Base-by-base conservation (phyloP, 2,113 vertebrate species). In the Sturnira hondurensis region DNA sequence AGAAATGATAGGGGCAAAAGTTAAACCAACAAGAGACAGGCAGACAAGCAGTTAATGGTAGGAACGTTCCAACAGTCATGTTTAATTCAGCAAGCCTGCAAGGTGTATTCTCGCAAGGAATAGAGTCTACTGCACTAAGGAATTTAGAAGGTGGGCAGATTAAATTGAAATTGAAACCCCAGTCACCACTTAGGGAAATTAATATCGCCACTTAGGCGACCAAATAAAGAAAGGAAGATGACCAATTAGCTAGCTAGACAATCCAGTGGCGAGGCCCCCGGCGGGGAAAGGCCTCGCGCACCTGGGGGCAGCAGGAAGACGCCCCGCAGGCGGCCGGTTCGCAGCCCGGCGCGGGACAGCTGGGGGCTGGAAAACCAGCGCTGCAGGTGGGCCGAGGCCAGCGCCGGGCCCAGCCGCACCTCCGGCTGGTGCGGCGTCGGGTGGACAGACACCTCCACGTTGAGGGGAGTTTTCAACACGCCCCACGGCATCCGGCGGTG, bases 251-350 rank as follows among this genome's bases (percentile, higher is more conserved):
- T 85, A 86, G 50, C 38, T 71, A 54, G 43, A 58, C 78, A 67
- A 58, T 33, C 7, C 68, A 24, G 43, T 11, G 1, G 26, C 36
- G 33, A 76, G 24, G 31, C 73, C 31, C 41, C 50, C 20, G 2
- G 50, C n/a, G 0, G 15, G 15, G 22, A 87, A 61, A 43, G 52
- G 38, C n/a, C 61, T 38, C 86, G 97, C 87, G 96, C 97, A 98
- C 98, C 98, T 92, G 97, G 77, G 71, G 98, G 98, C 61, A 98
- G 85, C 98, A 98, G 41, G 98, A 95, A 38, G 98, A 98, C 36
- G 28, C 74, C 70, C 98, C 97, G 38, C 98, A 85, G 1, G 98
- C 93, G 0, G 58, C 61, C 14, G 97, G 97, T 76, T 97, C 96
- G 94, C 98, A 98, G 94, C 33, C 97, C 94, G 36, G 98, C 96